Evolutionary conservation across 2,113 vertebrate species (phyloP), one percentile per base, ranked within the genome.

Genomic region (Pelecanus crispus): DNA sequence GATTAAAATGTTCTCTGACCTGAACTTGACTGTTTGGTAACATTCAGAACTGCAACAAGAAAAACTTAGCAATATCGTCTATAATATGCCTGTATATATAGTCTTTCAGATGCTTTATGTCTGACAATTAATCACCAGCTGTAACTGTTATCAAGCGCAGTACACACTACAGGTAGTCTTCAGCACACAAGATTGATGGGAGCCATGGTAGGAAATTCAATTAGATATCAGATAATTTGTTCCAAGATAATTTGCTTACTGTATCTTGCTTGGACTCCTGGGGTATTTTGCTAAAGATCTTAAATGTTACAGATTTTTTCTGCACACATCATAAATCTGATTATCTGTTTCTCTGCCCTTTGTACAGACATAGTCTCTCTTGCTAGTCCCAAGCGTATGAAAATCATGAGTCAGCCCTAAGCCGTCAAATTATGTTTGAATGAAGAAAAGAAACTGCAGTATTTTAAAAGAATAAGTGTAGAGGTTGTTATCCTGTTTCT

Each of bases 361-460:
- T 85, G 40, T 65, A 53, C 65, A 75, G 44, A 50, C 13, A 42
- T 7, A 67, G 26, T 53, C 82, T 88, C 40, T 94, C 74, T 77
- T 2, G 3, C 38, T 59, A 91, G 31, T 34, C 47, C 32, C 74
- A 91, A 77, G 62, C 10, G 4, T 40, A 73, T 28, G 66, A 77
- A 95, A 90, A 86, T 62, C n/a, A 85, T 80, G 81, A 96, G 53
- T 95, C 89, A 97, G 78, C 34, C 78, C 67, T 82, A 82, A 95
- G 3, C 38, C 44, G 49, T 24, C 70, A 61, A 85, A 77, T 72
- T 75, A 68, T 42, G 34, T 93, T 80, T 68, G 40, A 40, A 86
- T 44, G 29, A n/a, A 72, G 62, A 42, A 89, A 82, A 91, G 58
- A 85, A 90, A 79, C 7, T 0, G 4, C 53, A 79, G 44, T 31